Percentiles rank a stretch among this genome's conserved stretches.
Evolutionary conservation across 2,888 invertebrate genomes (phyloP).

Genomic region (Dolichomitus sp.): DNA sequence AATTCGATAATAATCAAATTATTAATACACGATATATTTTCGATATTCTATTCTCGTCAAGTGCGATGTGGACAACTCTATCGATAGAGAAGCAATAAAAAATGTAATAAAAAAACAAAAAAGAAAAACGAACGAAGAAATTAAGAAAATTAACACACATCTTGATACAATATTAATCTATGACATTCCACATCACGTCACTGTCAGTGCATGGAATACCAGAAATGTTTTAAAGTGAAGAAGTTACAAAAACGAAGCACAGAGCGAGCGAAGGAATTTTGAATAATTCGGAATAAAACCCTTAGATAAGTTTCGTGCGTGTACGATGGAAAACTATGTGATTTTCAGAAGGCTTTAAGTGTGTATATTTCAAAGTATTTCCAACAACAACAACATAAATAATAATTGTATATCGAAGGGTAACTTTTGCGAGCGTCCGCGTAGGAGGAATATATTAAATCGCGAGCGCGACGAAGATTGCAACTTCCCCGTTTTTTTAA

Average conservation of each 20-base stretch:
- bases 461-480: constrained; percentile 15
- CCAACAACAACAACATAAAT: constrained; percentile 24
- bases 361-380: constrained; percentile 55
- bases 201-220: constrained; percentile 39
- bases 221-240: constrained; percentile 30
- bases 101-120: constrained; percentile 1
- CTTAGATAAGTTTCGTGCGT: constrained; percentile 66
- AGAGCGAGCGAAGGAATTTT: constrained; percentile 18
- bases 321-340: constrained; percentile 70
- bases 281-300: constrained; percentile 50
- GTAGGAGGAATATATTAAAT: constrained; percentile 6
- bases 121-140: constrained; percentile 37
- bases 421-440: constrained; percentile 3
- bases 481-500: constrained; percentile 58
- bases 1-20: constrained; percentile 81
- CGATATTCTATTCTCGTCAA: constrained; percentile 76
- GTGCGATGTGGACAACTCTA: constrained; percentile 68
- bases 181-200: constrained; percentile 36
- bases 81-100: constrained; percentile 72
- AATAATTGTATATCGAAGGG: constrained; percentile 30
- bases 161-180: constrained; percentile 29
- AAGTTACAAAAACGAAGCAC: neutral
- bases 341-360: constrained; percentile 74
- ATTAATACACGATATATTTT: constrained; percentile 78
- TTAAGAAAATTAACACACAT: constrained; percentile 31